phyloP scores from a whole-genome alignment of 37 sponge, comb jelly and placozoan genomes.

The Tethya wilhelma region DNA sequence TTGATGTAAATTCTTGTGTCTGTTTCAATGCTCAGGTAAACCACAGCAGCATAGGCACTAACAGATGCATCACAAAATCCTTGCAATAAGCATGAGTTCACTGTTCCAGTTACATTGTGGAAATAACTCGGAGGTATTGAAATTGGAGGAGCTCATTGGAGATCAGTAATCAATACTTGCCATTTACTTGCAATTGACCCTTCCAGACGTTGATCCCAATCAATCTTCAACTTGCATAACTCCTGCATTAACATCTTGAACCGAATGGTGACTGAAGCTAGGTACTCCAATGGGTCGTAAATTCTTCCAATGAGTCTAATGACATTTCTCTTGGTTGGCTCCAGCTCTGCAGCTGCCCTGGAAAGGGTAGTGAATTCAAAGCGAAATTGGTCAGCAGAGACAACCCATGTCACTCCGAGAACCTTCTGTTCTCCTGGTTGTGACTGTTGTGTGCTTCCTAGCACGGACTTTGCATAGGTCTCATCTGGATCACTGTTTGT shows the following conservation, averaged over 20 bases:
- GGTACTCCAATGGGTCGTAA: background rate
- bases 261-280: background rate
- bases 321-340: background rate
- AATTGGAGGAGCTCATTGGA: background rate
- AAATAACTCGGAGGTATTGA: background rate
- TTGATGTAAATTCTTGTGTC: background rate
- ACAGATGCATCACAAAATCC: background rate
- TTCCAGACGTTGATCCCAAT: background rate
- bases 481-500: background rate
- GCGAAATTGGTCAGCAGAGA: background rate
- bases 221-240: background rate
- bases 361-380: background rate
- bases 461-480: background rate
- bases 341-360: background rate
- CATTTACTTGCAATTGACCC: background rate
- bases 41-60: background rate
- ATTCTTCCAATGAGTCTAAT: background rate
- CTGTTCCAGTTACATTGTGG: background rate
- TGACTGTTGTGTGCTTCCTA: background rate
- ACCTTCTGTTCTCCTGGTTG: background rate
- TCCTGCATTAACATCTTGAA: background rate
- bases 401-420: background rate
- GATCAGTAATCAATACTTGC: background rate
- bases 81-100: background rate
- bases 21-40: background rate